Base-by-base conservation (phyloP, 1,140 invertebrate genomes). In the Neomicropteryx cornuta region DNA sequence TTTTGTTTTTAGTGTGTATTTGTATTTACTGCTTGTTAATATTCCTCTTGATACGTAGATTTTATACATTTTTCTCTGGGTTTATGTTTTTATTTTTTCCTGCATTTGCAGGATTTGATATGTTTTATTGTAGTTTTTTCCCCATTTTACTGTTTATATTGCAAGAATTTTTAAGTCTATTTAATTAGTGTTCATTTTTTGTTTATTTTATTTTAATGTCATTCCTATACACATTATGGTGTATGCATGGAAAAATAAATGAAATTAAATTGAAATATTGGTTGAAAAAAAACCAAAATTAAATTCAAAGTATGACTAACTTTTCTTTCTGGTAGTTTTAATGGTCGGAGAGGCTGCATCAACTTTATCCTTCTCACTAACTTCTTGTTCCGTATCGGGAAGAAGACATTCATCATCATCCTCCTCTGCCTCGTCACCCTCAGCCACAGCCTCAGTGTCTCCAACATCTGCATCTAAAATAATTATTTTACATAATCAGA, bases 281-380 rank as follows among this genome's bases (percentile, higher is more conserved):
- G 8, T 8, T 27, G 8, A 8, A 8, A 27, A 13, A 27, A 27
- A 8, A 8, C 23, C 8, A 8, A 8, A 27, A 27, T 27, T 27
- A 27, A 5, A 32, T 32, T 27, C 27, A 38, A 16, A 33, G 22
- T 11, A 14, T 33, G 57, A 55, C 55, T 46, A 52, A 47, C 41
- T 42, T 38, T 41, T 41, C 10, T 50, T 49, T 48, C 54, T 60
- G 18, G 59, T 46, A 44, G 65, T 70, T 42, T 73, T 71, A 36
- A 70, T 64, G n/a, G 72, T 53, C 11, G 62, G 68, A 42, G 67
- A 56, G 36, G 62, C 64, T 6, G 71, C 70, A 27, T 66, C 62
- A 35, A 73, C 73, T 43, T 75, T 77, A 48, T 78, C 73, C 2
- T 71, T 73, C 42, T 76, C 72, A 2, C 73, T 71, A 24, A 75